phyloP scores from a whole-genome alignment of 2,113 vertebrate genomes.

The Cinclus mexicanus region DNA sequence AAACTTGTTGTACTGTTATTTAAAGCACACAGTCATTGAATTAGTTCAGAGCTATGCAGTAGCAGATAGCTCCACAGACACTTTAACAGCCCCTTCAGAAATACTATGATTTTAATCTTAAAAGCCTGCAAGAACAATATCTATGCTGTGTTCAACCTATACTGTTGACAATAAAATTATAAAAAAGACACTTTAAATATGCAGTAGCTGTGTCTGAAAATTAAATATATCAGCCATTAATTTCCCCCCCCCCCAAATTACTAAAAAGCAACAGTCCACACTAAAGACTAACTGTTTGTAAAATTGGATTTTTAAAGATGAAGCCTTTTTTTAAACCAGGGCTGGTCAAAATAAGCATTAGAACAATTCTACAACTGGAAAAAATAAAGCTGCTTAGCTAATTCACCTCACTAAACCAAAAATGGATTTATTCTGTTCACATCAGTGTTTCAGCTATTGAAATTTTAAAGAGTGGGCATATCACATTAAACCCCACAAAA shows the following conservation, averaged over 20 bases:
- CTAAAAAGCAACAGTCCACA: slow-evolving; percentile 74
- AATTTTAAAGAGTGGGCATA: neutral
- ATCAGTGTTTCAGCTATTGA: neutral
- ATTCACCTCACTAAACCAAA: slow-evolving; percentile 1
- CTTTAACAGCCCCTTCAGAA: slow-evolving; percentile 31
- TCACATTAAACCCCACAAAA: slow-evolving; percentile 18
- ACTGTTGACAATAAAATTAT: slow-evolving; percentile 30
- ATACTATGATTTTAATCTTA: neutral
- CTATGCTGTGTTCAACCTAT: neutral
- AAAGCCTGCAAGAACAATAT: neutral
- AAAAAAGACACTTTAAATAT: slow-evolving; percentile 8
- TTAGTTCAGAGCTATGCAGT: neutral
- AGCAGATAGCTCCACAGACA: neutral
- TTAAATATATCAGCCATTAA: slow-evolving; percentile 64
- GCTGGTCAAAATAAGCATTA: neutral
- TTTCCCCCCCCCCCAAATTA: slow-evolving; percentile 55
- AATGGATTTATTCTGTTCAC: slow-evolving; percentile 38
- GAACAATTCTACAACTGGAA: slow-evolving; percentile 18
- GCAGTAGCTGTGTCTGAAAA: slow-evolving; percentile 6
- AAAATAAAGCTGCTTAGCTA: slow-evolving; percentile 7
- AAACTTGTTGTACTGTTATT: neutral
- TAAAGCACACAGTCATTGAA: neutral
- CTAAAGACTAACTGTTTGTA: slow-evolving; percentile 76
- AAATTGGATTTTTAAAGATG: slow-evolving; percentile 74
- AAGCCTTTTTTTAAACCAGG: slow-evolving; percentile 42